Evolutionary conservation across 2,888 invertebrate genomes (phyloP).

Genomic region (Megamerina dolium): DNA sequence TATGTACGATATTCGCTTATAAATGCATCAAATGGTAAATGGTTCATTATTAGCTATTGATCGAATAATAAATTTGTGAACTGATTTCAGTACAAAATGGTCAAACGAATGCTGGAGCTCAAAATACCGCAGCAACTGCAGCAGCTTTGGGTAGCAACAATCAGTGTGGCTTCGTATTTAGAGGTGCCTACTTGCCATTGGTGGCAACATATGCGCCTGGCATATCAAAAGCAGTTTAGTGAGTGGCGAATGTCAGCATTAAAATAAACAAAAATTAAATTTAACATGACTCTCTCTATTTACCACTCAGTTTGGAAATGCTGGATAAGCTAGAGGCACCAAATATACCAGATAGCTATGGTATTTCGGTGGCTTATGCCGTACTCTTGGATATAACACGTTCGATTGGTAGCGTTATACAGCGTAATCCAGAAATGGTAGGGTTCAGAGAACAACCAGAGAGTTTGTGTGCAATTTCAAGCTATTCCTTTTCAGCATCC

Average conservation of each 20-base stretch:
- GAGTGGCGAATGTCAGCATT: constrained; percentile 48
- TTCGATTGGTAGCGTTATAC: constrained; percentile 67
- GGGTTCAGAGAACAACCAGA: no score
- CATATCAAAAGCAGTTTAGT: constrained; percentile 86
- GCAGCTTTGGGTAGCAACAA: constrained; percentile 50
- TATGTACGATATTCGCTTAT: constrained; percentile 90
- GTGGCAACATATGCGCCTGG: constrained; percentile 79
- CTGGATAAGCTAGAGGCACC: constrained; percentile 93
- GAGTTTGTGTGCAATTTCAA: constrained; percentile 1
- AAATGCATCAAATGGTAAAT: constrained; percentile 40
- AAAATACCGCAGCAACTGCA: constrained; percentile 28
- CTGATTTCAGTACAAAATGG: constrained; percentile 30
- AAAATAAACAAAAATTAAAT: not conserved
- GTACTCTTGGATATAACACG: constrained; percentile 88
- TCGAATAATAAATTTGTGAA: constrained; percentile 18
- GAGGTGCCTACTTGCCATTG: constrained; percentile 88
- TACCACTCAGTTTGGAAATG: constrained; percentile 74
- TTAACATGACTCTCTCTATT: not conserved
- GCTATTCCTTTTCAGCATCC: constrained; percentile 26
- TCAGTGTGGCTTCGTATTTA: constrained; percentile 74
- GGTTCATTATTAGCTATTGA: no score
- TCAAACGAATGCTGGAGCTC: constrained; percentile 33
- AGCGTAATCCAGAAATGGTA: constrained; percentile 52
- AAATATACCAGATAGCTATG: constrained; percentile 91
- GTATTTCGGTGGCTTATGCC: constrained; percentile 91